phyloP scores from a whole-genome alignment of 30 jellyfish, hydroid and myxozoan species.

The Catostylus mosaicus region DNA sequence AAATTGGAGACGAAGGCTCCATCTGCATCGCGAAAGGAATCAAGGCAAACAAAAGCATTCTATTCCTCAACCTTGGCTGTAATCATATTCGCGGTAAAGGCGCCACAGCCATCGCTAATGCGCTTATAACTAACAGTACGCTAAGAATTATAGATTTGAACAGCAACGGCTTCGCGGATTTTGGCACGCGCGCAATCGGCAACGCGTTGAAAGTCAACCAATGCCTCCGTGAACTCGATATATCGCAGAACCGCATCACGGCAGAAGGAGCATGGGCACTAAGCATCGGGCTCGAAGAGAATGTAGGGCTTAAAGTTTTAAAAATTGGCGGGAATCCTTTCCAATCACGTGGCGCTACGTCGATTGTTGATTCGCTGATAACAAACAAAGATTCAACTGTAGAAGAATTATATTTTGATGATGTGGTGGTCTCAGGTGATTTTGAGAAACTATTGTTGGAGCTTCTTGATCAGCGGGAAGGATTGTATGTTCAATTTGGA shows the following conservation, averaged over 20 bases:
- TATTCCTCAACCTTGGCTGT: constrained; percentile 43
- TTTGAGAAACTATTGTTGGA: constrained; percentile 45
- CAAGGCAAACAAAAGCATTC: constrained; percentile 17
- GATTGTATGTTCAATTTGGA: constrained; percentile 63
- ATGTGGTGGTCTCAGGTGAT: constrained; percentile 40
- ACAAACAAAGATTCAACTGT: constrained; percentile 29
- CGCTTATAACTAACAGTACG: constrained; percentile 23
- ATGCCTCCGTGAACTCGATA: constrained; percentile 43
- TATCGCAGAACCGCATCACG: constrained; percentile 58
- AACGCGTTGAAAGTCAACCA: constrained; percentile 39
- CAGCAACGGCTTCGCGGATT: constrained; percentile 67
- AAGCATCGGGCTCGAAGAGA: constrained; percentile 68
- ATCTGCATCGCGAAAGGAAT: constrained; percentile 48
- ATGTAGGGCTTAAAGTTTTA: constrained; percentile 40
- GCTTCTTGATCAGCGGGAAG: constrained; percentile 31
- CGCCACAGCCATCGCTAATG: constrained; percentile 36
- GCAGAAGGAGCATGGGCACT: constrained; percentile 58
- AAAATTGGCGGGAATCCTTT: constrained; percentile 70
- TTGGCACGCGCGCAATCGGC: constrained; percentile 70
- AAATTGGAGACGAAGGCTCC: constrained; percentile 55
- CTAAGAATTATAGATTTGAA: constrained; percentile 43
- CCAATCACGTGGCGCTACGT: constrained; percentile 68
- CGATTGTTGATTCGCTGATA: constrained; percentile 53
- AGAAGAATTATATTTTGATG: constrained; percentile 65
- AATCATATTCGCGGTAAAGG: constrained; percentile 56